Conservation (phyloP, 2,113 vertebrate genomes). For the Stercorarius parasiticus region DNA sequence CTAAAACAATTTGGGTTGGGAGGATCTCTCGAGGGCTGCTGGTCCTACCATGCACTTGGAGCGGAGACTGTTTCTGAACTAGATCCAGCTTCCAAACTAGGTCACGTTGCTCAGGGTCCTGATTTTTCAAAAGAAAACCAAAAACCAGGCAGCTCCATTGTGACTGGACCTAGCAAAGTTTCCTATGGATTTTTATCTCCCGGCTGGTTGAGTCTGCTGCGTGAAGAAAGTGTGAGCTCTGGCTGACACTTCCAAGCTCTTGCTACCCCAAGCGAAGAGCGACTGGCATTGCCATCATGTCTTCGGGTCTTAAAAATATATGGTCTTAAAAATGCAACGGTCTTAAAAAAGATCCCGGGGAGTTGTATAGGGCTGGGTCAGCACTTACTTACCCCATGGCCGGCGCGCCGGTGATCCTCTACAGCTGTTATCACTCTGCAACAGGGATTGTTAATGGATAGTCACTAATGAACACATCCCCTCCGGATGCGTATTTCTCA, state of each 20-base stretch:
- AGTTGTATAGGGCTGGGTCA: neutral
- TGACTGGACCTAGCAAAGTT: neutral
- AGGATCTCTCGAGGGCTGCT: neutral
- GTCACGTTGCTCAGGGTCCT: neutral
- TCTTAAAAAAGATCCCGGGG: neutral
- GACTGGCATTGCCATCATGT: too few relatives aligned
- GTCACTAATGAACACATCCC: too few relatives aligned
- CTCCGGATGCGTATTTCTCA: neutral
- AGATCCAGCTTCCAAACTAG: neutral
- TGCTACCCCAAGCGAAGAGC: neutral
- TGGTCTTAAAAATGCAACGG: neutral
- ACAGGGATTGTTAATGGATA: neutral
- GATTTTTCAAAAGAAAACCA: neutral
- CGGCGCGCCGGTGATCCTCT: fast-evolving
- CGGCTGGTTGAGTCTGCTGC: neutral
- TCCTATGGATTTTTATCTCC: neutral
- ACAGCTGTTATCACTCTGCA: neutral
- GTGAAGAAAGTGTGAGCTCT: neutral
- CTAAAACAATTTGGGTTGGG: neutral
- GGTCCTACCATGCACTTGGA: neutral
- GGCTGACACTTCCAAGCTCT: neutral
- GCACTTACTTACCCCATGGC: fast-evolving
- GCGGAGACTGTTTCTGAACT: neutral
- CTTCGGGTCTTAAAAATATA: neutral
- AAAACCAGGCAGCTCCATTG: neutral